Evolutionary conservation across 2,797 vertebrate species (phyloP).

Genomic region (Nannoperca obscura): DNA sequence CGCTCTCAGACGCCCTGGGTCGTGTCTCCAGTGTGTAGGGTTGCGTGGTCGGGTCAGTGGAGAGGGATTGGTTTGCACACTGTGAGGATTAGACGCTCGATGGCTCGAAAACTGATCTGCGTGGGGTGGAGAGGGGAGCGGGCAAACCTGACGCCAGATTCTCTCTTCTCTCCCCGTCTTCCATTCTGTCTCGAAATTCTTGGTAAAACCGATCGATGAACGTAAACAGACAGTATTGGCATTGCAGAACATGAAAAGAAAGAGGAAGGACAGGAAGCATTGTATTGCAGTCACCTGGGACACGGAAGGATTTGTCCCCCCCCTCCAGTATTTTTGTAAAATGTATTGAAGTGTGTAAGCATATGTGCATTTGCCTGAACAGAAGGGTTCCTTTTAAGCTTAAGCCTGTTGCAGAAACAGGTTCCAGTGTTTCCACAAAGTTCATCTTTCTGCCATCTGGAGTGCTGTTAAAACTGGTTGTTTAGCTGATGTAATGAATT

Average conservation of each 20-base stretch:
- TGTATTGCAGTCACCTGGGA: constrained; percentile 21
- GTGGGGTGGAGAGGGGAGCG: constrained; percentile 3
- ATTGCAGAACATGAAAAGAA: constrained; percentile 24
- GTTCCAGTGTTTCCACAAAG: too few species aligned
- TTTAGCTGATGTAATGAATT: neutral
- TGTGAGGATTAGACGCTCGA: constrained; percentile 60
- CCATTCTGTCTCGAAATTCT: constrained; percentile 23
- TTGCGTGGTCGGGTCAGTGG: constrained; percentile 61
- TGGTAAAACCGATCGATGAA: constrained; percentile 58
- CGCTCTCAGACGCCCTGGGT: constrained; percentile 40
- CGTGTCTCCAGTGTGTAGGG: constrained; percentile 55
- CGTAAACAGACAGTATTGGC: constrained; percentile 10
- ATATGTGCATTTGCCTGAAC: neutral
- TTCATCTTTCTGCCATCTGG: too few species aligned
- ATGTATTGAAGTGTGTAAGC: neutral
- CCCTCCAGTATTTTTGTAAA: neutral
- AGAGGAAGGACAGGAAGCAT: neutral
- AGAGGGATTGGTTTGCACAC: constrained; percentile 72
- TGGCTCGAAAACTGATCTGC: constrained; percentile 66
- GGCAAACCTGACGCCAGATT: constrained; percentile 58
- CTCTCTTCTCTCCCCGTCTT: constrained; percentile 12
- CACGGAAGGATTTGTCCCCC: neutral
- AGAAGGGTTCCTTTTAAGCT: neutral
- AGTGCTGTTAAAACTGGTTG: neutral
- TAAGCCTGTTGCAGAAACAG: neutral